These are phyloP conservation scores for Salarias fasciatus DNA, from an alignment of 2,797 vertebrate species.

Conservation along the genomic window DNA sequence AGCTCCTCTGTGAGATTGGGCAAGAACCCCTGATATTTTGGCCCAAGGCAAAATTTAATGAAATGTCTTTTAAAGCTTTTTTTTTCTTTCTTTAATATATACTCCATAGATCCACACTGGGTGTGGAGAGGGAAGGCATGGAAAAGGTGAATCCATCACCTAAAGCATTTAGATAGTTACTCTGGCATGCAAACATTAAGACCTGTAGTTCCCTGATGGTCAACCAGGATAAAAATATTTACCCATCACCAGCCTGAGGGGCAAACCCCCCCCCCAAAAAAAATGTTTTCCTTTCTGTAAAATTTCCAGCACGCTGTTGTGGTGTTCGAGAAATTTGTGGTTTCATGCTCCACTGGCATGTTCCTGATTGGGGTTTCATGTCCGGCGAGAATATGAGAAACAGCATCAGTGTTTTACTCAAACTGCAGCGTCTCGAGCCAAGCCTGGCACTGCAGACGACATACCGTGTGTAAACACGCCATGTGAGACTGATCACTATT, in stretches of 20 bases:
- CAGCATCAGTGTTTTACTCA: constrained; percentile 22
- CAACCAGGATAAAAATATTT: constrained; percentile 5
- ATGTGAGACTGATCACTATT: constrained; percentile 20
- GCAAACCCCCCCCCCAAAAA: constrained; percentile 1
- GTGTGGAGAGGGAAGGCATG: background rate
- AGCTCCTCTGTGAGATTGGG: constrained; percentile 13
- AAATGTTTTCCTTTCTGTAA: constrained; percentile 7
- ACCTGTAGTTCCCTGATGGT: background rate
- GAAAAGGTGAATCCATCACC: background rate
- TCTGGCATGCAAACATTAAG: background rate
- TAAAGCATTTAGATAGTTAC: too few species aligned
- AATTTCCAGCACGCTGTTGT: constrained; percentile 26
- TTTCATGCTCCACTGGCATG: constrained; percentile 21
- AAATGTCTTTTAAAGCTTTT: constrained; percentile 21
- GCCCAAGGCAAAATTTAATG: constrained; percentile 36
- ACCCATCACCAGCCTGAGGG: constrained; percentile 26
- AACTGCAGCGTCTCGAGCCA: constrained; percentile 13
- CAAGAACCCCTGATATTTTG: constrained; percentile 18
- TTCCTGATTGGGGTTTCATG: constrained; percentile 35
- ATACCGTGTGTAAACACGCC: constrained; percentile 48
- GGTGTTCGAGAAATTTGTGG: constrained; percentile 30
- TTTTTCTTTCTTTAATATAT: too few species aligned
- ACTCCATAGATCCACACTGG: background rate
- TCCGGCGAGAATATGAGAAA: constrained; percentile 26
- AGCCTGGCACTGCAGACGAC: constrained; percentile 1